Percentiles rank a stretch among this genome's conserved stretches.
These are phyloP conservation scores for Cyprinodon tularosa DNA, from an alignment of 2,113 vertebrate genomes.

Conservation along the genomic window DNA sequence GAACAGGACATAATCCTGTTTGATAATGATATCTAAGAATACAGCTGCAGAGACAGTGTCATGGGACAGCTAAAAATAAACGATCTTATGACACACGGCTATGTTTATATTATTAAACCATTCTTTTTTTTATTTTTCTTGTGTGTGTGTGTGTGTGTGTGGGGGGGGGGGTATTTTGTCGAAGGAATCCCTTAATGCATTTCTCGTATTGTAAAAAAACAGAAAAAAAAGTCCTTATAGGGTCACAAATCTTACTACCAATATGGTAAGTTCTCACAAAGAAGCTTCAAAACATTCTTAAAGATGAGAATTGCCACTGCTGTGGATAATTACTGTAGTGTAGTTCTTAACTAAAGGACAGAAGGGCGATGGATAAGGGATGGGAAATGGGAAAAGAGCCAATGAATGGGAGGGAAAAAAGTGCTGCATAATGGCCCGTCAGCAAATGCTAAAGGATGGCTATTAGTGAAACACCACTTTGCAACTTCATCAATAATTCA, in stretches of 20 bases:
- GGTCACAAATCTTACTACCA: neutral
- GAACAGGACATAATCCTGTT: too few species aligned
- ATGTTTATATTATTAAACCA: neutral
- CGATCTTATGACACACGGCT: neutral
- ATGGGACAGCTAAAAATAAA: neutral
- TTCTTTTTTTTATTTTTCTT: neutral
- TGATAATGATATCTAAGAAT: too few species aligned
- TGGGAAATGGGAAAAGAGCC: constrained; percentile 22
- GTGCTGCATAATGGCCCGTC: constrained; percentile 52
- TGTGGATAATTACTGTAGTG: constrained; percentile 53
- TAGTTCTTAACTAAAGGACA: constrained; percentile 49
- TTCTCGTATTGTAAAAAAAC: neutral
- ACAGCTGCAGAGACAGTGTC: too few species aligned
- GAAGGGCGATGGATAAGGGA: constrained; percentile 25
- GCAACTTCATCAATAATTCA: constrained; percentile 77
- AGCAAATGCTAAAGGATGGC: constrained; percentile 66
- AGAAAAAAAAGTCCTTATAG: neutral
- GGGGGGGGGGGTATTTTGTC: neutral
- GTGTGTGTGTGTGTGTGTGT: too few species aligned
- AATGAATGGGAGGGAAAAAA: constrained; percentile 47
- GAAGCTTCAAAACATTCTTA: constrained; percentile 18
- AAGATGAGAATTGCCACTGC: constrained; percentile 40
- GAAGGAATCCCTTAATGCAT: neutral
- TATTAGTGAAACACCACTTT: constrained; percentile 69
- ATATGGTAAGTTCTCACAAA: constrained; percentile 18